Evolutionary conservation across 2,888 invertebrate species (phyloP), one percentile per base, ranked within the genome.

Genomic region (Lydus trimaculatus): DNA sequence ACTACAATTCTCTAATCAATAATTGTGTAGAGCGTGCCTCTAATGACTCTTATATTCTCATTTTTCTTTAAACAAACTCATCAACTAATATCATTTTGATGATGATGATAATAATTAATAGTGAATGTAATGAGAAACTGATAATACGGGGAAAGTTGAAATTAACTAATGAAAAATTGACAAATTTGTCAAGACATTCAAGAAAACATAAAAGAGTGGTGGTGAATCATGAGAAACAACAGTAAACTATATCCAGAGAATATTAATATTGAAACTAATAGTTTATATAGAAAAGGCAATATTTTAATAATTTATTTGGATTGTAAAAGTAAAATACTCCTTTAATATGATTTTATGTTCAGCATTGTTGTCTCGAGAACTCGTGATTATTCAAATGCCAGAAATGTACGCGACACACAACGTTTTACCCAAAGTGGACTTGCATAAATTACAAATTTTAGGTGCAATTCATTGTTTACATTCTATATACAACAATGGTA

Each of bases 381-480:
- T 11, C 6, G 56, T 56, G 56, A 56, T 56, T 56, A 56, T 56
- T 56, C 25, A 56, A 56, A 56, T 56, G 8, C 56, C 25, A 56
- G 25, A 23, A 56, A 56, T 56, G 56, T 56, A 56, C 20, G 48
- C 48, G 25, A 56, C 20, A 52, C 20, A 52, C 56, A 56, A 23
- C 15, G 15, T 56, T 56, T 25, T 25, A 11, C 13, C 56, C 56
- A 56, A 17, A 61, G 61, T 36, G 61, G 61, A 61, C 33, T 61
- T 61, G 61, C 61, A 61, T 61, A 61, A 61, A 61, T 61, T 61
- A 61, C 31, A 39, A 56, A 31, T 61, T 61, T 61, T 61, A 61
- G 61, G 61, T 61, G 61, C 61, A 61, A 61, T 61, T 61, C 61
- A 39, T 61, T 61, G 61, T 61, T 61, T 61, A 61, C 61, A 61